Percentiles rank a stretch among this genome's conserved stretches.
phyloP scores from a whole-genome alignment of 2,113 vertebrate species.

The Oryzias javanicus region DNA sequence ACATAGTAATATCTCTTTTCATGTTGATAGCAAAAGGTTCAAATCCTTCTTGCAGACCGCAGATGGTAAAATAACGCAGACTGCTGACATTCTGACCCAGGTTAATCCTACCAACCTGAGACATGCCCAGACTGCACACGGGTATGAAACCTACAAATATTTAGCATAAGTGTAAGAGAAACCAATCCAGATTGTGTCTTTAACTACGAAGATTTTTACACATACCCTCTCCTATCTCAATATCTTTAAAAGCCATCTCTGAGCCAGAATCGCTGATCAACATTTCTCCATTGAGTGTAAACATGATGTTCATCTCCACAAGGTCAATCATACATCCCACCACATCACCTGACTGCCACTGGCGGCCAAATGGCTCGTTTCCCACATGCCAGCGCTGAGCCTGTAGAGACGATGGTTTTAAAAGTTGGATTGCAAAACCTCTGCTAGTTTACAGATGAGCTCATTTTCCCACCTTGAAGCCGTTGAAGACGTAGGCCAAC shows the following conservation, averaged over 20 bases:
- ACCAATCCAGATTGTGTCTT: too few species aligned
- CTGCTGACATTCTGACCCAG: constrained; percentile 91
- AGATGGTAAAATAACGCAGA: constrained; percentile 90
- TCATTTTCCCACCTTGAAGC: constrained; percentile 79
- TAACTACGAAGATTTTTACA: background rate
- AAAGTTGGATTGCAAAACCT: background rate
- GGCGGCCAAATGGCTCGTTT: constrained; percentile 87
- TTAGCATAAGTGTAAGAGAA: constrained; percentile 1
- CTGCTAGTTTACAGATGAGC: background rate
- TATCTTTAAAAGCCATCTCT: constrained; percentile 83
- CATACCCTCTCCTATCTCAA: constrained; percentile 79
- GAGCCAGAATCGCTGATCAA: constrained; percentile 92
- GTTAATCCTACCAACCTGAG: constrained; percentile 87
- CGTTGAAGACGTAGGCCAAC: constrained; percentile 90
- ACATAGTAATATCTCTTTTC: constrained; percentile 90
- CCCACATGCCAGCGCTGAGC: constrained; percentile 92
- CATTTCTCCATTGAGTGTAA: constrained; percentile 92
- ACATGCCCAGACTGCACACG: constrained; percentile 87
- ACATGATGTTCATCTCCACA: constrained; percentile 87
- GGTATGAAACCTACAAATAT: constrained; percentile 79
- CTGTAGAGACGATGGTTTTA: constrained; percentile 55
- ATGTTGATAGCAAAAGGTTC: constrained; percentile 95
- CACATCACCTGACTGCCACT: constrained; percentile 88
- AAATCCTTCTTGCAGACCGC: constrained; percentile 94
- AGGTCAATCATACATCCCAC: constrained; percentile 94